A percentile compares a stretch with the other conserved stretches of the same genome.
Conservation (phyloP, 92 coral and sea anemone species). For the Galaxea fascicularis region DNA sequence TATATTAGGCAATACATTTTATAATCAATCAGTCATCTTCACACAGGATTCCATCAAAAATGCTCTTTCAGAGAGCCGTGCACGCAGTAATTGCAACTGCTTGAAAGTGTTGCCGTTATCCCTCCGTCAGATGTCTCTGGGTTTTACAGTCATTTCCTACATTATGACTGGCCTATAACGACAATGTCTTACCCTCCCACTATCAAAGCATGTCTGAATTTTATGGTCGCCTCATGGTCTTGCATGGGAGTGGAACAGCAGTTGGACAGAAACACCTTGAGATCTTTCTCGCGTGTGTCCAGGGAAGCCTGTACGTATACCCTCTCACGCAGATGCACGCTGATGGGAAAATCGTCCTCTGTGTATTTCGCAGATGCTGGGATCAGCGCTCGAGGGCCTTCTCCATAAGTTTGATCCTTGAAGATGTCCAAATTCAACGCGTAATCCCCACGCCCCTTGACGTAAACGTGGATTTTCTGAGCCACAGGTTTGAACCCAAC, state of each 20-base stretch:
- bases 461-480: slow-evolving; percentile 75
- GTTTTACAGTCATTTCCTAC: no score
- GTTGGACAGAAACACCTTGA: slow-evolving; percentile 78
- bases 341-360: slow-evolving; percentile 80
- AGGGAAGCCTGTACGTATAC: slow-evolving; percentile 83
- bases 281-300: slow-evolving; percentile 81
- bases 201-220: slow-evolving; percentile 80
- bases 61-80: no score
- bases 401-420: slow-evolving; percentile 55
- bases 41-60: no score
- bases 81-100: no score
- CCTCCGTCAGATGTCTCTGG: no score
- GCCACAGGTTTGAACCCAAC: slow-evolving; percentile 81
- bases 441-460: slow-evolving; percentile 78
- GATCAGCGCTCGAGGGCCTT: not conserved
- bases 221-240: slow-evolving; percentile 81
- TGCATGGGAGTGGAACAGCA: slow-evolving; percentile 92
- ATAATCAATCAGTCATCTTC: no score
- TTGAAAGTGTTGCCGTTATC: no score
- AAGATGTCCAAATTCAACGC: slow-evolving; percentile 75
- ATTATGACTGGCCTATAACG: no score
- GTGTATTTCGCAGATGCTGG: slow-evolving; percentile 52
- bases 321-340: slow-evolving; percentile 76
- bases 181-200: slow-evolving; percentile 71
- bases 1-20: no score